phyloP scores from a whole-genome alignment of 2,797 vertebrate species.

The Sparidentex hasta region DNA sequence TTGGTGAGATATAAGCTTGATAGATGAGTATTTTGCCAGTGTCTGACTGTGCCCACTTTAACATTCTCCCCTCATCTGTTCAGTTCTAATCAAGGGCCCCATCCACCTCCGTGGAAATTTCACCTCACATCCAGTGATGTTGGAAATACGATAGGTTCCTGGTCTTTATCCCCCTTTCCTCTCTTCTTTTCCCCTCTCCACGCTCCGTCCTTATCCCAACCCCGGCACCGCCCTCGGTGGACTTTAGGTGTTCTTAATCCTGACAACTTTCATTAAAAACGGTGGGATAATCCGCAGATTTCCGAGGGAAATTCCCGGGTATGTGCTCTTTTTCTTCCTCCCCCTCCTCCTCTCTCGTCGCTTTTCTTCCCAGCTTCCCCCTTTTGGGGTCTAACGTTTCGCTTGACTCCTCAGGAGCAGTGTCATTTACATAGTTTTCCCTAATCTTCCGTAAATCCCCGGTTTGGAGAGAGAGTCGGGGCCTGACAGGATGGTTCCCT shows the following conservation, averaged over 20 bases:
- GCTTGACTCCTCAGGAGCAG: constrained; percentile 65
- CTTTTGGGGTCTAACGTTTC: constrained; percentile 63
- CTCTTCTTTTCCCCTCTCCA: background rate
- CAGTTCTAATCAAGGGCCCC: constrained; percentile 40
- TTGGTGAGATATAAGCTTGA: constrained; percentile 28
- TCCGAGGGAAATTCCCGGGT: constrained; percentile 72
- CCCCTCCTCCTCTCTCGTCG: background rate
- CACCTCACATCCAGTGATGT: constrained; percentile 53
- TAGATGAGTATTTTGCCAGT: constrained; percentile 15
- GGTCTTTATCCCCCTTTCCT: constrained; percentile 33
- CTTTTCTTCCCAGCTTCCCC: constrained; percentile 50
- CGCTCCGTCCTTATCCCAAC: constrained; percentile 21
- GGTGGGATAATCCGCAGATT: constrained; percentile 77
- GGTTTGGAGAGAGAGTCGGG: constrained; percentile 56
- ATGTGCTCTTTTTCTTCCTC: constrained; percentile 32
- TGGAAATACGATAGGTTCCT: constrained; percentile 56
- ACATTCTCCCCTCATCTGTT: constrained; percentile 25
- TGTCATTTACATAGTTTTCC: constrained; percentile 83
- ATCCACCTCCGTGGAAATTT: constrained; percentile 44
- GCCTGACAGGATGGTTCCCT: constrained; percentile 57
- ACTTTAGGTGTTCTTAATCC: constrained; percentile 69
- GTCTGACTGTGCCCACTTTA: constrained; percentile 19
- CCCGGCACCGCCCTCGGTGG: constrained; percentile 34
- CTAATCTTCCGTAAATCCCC: constrained; percentile 79
- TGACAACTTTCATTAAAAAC: constrained; percentile 79